A percentile compares a stretch with the other conserved stretches of the same genome.
Evolutionary conservation across 2,888 invertebrate species (phyloP).

Genomic region (Tuta absoluta): DNA sequence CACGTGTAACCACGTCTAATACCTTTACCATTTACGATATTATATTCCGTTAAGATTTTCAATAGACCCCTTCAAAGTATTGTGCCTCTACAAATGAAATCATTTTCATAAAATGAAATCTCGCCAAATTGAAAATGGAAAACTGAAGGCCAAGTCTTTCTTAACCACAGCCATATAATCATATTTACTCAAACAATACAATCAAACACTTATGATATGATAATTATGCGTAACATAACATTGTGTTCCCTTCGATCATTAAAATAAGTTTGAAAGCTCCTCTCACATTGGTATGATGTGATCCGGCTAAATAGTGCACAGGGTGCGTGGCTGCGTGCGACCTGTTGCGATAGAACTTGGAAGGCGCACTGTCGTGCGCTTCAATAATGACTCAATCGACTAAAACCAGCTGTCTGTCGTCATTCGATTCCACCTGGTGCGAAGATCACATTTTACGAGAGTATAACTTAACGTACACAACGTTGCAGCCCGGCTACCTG

Average conservation of each 20-base stretch:
- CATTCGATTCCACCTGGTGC: conserved; percentile 1
- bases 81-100: conserved; percentile 9
- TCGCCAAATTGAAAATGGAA: background rate
- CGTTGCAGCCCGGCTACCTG: background rate
- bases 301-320: too few species aligned
- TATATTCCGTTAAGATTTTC: conserved; percentile 18
- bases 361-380: too few species aligned
- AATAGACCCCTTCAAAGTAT: conserved; percentile 15
- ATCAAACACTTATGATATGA: too few species aligned
- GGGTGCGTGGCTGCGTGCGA: too few species aligned
- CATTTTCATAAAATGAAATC: background rate
- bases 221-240: too few species aligned
- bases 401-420: conserved; percentile 4
- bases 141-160: too few species aligned
- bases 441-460: background rate
- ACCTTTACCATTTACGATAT: conserved; percentile 37
- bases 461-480: background rate
- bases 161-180: too few species aligned
- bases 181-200: too few species aligned
- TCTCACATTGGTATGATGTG: too few species aligned
- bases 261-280: too few species aligned
- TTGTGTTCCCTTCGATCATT: too few species aligned
- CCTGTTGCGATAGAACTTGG: too few species aligned
- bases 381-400: background rate
- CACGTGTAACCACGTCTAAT: conserved; percentile 44